phyloP scores from a whole-genome alignment of 2,797 vertebrate genomes.

The Discoglossus pictus region DNA sequence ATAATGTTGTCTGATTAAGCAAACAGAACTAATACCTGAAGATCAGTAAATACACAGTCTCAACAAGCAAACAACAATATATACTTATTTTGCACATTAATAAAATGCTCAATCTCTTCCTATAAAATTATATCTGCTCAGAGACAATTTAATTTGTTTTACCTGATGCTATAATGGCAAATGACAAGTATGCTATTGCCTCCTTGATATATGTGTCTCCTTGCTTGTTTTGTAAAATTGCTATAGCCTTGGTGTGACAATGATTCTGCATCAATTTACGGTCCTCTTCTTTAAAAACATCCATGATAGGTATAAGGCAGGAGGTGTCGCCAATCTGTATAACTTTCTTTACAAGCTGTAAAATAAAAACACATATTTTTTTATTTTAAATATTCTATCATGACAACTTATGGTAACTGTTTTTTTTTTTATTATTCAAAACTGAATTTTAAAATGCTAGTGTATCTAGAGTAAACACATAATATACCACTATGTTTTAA shows the following conservation, averaged over 20 bases:
- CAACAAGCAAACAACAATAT: too few species aligned
- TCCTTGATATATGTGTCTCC: conserved; percentile 72
- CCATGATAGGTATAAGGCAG: conserved; percentile 81
- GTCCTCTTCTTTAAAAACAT: conserved; percentile 77
- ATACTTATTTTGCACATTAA: too few species aligned
- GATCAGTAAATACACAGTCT: too few species aligned
- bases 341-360: conserved; percentile 86
- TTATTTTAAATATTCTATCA: conserved; percentile 10
- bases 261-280: conserved; percentile 75
- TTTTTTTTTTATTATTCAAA: too few species aligned
- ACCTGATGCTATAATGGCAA: conserved; percentile 92
- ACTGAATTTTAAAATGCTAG: too few species aligned
- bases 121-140: too few species aligned
- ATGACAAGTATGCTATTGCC: conserved; percentile 87
- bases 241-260: conserved; percentile 77
- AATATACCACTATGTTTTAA: too few species aligned
- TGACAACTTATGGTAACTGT: too few species aligned
- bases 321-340: conserved; percentile 81
- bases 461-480: too few species aligned
- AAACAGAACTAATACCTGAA: too few species aligned
- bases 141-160: conserved; percentile 25
- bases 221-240: conserved; percentile 69
- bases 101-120: too few species aligned
- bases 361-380: neutral
- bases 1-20: too few species aligned